Evolutionary conservation across 64 coral and sea anemone genomes (phyloP), one percentile per base, ranked within the genome.

Genomic region (Dendronephthya gigantea): DNA sequence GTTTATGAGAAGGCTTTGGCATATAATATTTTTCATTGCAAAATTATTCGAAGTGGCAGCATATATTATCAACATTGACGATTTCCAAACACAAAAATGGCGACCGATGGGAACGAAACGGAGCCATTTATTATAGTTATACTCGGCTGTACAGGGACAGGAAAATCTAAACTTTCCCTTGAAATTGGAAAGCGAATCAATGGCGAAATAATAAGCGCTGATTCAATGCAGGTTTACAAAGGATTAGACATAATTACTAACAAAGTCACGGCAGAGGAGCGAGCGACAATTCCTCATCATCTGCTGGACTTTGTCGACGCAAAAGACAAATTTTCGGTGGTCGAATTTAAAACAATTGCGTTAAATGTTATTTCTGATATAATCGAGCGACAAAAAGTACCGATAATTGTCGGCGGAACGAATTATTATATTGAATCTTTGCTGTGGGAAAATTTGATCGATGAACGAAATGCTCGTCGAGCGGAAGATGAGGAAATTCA

Each of bases 161-260:
- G 95, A 49, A 98, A 98, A 88, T 98, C 95, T n/a, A 98, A 98
- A 89, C 90, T 98, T 56, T 92, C 92, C 16, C 91, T 98, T 37
- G 95, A 98, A 88, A 97, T 97, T 89, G 94, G 89, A 49, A 93
- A 87, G 52, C 82, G 35, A 82, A n/a, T 97, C 49, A 92, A 89
- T 19, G 94, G 94, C 41, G 94, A 97, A 83, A 97, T 97, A 56
- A 84, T 97, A 23, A 97, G 94, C 37, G 91, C 94, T 15, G 92
- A 98, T 59, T 98, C 95, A 0, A 98, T 98, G 95, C 95, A 98
- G 92, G 95, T 98, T 36, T 98, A 98, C 49, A 90, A 91, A 40
- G 95, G 92, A 32, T 82, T 98, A 40, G 91, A 93, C 47, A 98
- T 98, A 30, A 88, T 98, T 34, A 98, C 95, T 6, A 98, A 98